Base-by-base conservation (phyloP, 2,888 invertebrate genomes). In the Drosophila siamana region DNA sequence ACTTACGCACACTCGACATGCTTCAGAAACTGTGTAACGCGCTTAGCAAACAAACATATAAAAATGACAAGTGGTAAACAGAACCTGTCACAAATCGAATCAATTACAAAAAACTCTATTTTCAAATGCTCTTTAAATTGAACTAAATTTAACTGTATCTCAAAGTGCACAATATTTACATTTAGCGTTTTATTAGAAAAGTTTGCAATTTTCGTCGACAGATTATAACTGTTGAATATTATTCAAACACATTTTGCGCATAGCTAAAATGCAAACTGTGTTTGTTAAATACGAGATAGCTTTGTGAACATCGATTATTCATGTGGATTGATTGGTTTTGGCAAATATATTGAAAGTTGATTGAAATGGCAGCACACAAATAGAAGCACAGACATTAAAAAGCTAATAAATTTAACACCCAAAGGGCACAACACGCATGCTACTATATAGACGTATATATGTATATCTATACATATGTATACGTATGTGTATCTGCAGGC, bases 151-250 rank as follows among this genome's bases (percentile, higher is more conserved):
- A 38, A 6, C 15, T 38, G 2, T 13, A 43, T 41, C 24, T 28
- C n/a, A 6, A 4, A 16, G 0, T 9, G 11, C 2, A 2, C 28
- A 46, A 11, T 26, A 47, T 16, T 16, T 28, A 30, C n/a, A 5
- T 19, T 11, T 28, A 2, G 2, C 43, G 36, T 57, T 85, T 68
- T 78, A 81, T 80, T 78, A 52, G 56, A 60, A 76, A 80, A 86
- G 59, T 80, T 79, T 60, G 52, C 40, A 13, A 26, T 36, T 46
- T 36, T 43, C 46, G n/a, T 28, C 15, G 15, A 51, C 38, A 11
- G 55, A 44, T 24, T 40, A 26, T 16, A 13, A 48, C 15, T 11
- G 40, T 28, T 28, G n/a, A 19, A 2, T 52, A 26, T 51, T 24
- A 24, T 36, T 15, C 3, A 26, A 38, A 51, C 16, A 6, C 4